Evolutionary conservation across 2,888 invertebrate genomes (phyloP), one percentile per base, ranked within the genome.

Genomic region (Melieria picta): DNA sequence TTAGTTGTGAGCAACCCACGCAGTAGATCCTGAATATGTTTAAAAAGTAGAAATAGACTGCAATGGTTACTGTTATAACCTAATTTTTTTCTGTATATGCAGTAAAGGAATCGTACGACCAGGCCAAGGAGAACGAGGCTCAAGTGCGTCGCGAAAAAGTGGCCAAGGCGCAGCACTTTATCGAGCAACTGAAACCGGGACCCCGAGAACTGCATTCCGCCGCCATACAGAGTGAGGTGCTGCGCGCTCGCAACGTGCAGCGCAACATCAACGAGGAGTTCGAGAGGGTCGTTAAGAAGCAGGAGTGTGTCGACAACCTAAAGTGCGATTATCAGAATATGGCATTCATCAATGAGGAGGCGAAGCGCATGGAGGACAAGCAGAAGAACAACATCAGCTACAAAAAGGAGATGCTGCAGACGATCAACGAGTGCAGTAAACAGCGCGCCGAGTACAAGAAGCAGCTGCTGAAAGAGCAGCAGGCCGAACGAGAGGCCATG

Each of bases 121-220:
- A 72, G 56, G 56, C 75, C 50, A 80, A 80, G 46, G 81, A 80
- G 73, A 80, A 79, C 58, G 83, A 85, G 48, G 82, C 82, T 52
- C 75, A 73, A 0, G 70, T 72, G 3, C 81, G 84, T 0, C 75
- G 71, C 1, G 79, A 81, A 11, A 82, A 83, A 65, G 83, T 87
- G 5, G 80, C 79, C 0, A 81, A 82, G 46, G 86, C 85, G 0
- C 79, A 86, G 52, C 76, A 81, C 62, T 72, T 86, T 11, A 74
- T 87, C 11, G 81, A 83, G 68, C 82, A 84, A 61, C 77, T 83
- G 13, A 83, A 84, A 65, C 80, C 83, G 3, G 87, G 86, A 0
- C 85, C 86, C 3, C 78, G 83, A 0, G 84, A 83, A 50, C 71
- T 87, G 1, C 83, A 85, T 30, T 82, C 83, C 56, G 87, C 87